Evolutionary conservation across 1,140 invertebrate genomes (phyloP), one percentile per base, ranked within the genome.

Genomic region (Dolichoris vasculosae): DNA sequence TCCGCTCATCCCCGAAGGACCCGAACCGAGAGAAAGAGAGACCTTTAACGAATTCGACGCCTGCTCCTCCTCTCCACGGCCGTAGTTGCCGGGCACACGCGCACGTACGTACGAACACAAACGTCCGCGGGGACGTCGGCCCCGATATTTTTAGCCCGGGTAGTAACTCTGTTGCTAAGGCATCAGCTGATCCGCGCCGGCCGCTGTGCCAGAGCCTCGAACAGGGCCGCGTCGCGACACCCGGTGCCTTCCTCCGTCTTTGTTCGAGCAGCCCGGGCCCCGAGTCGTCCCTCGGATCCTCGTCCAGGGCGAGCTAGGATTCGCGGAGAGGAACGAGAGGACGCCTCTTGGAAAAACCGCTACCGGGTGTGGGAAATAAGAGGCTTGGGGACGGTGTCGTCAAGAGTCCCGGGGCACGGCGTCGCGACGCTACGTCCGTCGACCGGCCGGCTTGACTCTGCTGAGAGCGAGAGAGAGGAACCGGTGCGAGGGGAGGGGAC

Each of bases 141-240:
- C 17, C 87, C 86, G 89, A 92, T 92, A 91, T 91, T 90, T 92
- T 92, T 90, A 91, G 90, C 83, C 85, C 88, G 89, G 91, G 88
- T 92, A 91, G 88, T 92, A 93, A 89, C 85, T 90, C 89, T 93
- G 92, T 93, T 93, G 91, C 92, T 92, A 93, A 88, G 91, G 92
- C 90, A 93, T 93, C 91, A 93, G 92, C 92, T 93, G 92, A 93
- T 93, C 86, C 89, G 84, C 88, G 87, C 89, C 89, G 89, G 89
- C 88, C 83, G 87, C 73, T 67, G 67, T 82, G 9, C 40, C 48
- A 78, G 64, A 81, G 46, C 78, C n/a, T 20, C 1, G 26, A 0
- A 32, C 71, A 82, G 73, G n/a, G 38, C 63, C 11, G 83, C 26
- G n/a, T 3, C 9, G 13, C 26, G 30, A 35, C 15, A 40, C 73